A percentile compares a stretch with the other conserved stretches of the same genome.
Evolutionary conservation across 2,113 vertebrate genomes (phyloP).

Genomic region (Xyrauchen texanus): DNA sequence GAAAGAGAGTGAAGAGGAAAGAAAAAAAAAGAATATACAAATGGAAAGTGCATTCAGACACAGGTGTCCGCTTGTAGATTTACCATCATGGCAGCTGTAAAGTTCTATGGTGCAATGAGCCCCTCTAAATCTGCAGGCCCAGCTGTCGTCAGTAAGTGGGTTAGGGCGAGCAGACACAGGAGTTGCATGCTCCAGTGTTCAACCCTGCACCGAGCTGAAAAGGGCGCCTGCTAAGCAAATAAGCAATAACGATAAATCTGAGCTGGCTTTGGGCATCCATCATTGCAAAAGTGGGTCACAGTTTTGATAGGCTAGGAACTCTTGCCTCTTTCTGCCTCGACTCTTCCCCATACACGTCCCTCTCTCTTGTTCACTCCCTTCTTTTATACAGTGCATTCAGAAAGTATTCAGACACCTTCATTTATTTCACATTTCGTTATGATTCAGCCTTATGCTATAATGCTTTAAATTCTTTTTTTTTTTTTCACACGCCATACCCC

Average conservation of each 20-base stretch:
- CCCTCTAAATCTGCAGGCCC: constrained; percentile 41
- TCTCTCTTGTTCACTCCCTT: neutral
- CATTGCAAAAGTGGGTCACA: constrained; percentile 74
- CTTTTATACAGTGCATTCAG: too few relatives aligned
- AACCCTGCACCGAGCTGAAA: constrained; percentile 54
- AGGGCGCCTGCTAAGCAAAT: constrained; percentile 68
- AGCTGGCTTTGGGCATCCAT: constrained; percentile 70
- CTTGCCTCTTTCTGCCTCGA: constrained; percentile 3
- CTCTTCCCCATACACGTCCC: neutral
- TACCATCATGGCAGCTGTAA: neutral
- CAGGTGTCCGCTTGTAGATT: constrained; percentile 6
- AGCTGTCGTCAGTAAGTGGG: constrained; percentile 69
- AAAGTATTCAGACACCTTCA: too few relatives aligned
- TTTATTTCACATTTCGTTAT: too few relatives aligned
- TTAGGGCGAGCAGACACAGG: constrained; percentile 49
- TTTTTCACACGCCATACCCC: too few relatives aligned
- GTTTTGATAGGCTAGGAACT: constrained; percentile 66
- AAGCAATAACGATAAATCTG: constrained; percentile 73
- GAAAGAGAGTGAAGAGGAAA: neutral
- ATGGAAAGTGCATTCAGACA: constrained; percentile 1
- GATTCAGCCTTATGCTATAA: too few relatives aligned
- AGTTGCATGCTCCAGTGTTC: constrained; percentile 36
- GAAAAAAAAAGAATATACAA: neutral
- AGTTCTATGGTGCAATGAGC: neutral
- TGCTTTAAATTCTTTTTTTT: too few relatives aligned